phyloP scores from a whole-genome alignment of 37 sponge, comb jelly and placozoan species.

The Tethya wilhelma region DNA sequence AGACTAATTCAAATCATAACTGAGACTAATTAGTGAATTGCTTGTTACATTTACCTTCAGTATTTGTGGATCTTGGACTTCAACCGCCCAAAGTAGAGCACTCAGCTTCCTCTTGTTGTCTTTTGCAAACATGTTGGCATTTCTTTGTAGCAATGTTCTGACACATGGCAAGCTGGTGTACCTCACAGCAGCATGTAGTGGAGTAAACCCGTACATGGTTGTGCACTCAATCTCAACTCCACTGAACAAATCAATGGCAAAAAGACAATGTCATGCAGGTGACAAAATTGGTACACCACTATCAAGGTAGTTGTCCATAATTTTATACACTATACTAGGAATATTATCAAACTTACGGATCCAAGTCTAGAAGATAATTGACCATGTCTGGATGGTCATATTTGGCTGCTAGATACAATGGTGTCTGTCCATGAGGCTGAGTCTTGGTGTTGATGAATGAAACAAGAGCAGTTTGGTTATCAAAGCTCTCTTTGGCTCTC shows the following conservation, averaged over 20 bases:
- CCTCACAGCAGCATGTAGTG: conserved; percentile 3
- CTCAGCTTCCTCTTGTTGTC: background rate
- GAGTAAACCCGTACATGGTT: background rate
- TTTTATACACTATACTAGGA: background rate
- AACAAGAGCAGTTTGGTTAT: too few species aligned
- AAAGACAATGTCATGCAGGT: too few species aligned
- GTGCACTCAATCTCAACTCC: background rate
- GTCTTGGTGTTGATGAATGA: background rate
- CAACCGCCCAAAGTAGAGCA: conserved; percentile 25
- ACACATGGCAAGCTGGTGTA: background rate
- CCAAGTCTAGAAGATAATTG: too few species aligned
- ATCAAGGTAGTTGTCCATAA: too few species aligned
- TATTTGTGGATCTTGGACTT: background rate
- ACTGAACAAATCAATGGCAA: too few species aligned
- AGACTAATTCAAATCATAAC: background rate
- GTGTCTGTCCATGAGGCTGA: background rate
- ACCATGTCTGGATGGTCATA: background rate
- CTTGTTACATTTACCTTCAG: background rate
- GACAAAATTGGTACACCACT: too few species aligned
- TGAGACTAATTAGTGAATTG: too few species aligned
- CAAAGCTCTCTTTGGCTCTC: too few species aligned
- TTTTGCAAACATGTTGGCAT: conserved; percentile 2
- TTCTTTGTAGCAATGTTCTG: background rate
- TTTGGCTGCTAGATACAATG: conserved; percentile 11
- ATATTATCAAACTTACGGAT: background rate